These are phyloP conservation scores for Chymomyza procnemis DNA, from an alignment of 2,888 invertebrate genomes.

Conservation along the genomic window DNA sequence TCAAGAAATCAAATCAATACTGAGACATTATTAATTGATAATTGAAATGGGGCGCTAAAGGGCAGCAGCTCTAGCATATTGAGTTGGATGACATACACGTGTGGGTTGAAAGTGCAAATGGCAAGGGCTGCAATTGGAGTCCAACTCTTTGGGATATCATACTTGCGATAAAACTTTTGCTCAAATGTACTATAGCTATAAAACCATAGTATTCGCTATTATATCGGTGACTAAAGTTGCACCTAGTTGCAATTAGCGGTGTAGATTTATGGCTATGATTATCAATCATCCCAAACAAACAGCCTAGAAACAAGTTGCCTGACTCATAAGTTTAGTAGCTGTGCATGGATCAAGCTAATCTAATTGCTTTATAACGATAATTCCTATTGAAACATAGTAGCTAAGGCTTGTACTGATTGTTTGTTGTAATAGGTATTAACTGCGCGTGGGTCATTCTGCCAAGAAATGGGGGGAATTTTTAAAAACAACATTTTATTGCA, in stretches of 20 bases:
- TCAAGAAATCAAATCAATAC: slow-evolving; percentile 26
- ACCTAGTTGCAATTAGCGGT: neutral
- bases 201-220: neutral
- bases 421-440: neutral
- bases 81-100: neutral
- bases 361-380: neutral
- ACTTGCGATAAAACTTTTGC: too few species aligned
- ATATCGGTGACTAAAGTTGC: neutral
- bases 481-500: neutral
- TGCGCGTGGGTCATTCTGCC: neutral
- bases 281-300: neutral
- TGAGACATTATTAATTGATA: slow-evolving; percentile 17
- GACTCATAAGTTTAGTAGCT: neutral
- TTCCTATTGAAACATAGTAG: neutral
- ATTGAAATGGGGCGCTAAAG: slow-evolving; percentile 14
- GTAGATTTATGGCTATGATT: neutral
- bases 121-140: neutral
- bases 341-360: neutral
- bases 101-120: neutral
- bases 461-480: neutral
- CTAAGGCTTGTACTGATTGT: neutral
- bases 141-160: neutral
- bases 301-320: neutral
- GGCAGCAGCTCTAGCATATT: neutral
- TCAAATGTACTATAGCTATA: neutral